Conservation (phyloP, 64 coral and sea anemone species). For the Stichodactyla helianthus region DNA sequence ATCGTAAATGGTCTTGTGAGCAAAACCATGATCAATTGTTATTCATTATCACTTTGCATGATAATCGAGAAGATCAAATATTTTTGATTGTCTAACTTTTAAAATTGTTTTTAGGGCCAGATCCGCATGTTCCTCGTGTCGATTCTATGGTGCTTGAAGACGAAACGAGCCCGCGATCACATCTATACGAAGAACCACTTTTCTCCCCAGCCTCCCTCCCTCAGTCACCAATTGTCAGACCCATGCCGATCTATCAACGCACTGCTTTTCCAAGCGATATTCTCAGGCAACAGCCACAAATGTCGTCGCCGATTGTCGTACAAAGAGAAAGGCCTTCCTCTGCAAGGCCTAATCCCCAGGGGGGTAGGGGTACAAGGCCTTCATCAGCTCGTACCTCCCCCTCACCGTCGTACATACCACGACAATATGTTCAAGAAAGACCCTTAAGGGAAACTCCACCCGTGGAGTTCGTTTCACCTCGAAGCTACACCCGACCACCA, state of each 20-base stretch:
- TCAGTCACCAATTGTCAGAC: constrained; percentile 15
- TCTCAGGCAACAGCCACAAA: not conserved
- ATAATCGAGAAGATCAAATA: not conserved
- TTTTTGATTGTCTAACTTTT: not conserved
- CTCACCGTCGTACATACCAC: constrained; percentile 6
- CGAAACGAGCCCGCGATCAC: constrained; percentile 3
- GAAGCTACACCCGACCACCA: constrained; percentile 23
- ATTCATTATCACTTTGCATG: not conserved
- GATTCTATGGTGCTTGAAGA: constrained; percentile 5
- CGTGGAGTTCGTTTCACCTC: not conserved
- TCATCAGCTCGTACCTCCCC: constrained; percentile 36
- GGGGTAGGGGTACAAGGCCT: constrained; percentile 13
- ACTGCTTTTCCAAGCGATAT: constrained; percentile 21
- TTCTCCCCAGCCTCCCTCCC: constrained; percentile 19
- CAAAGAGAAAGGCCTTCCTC: constrained; percentile 39
- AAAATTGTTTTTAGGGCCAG: not conserved
- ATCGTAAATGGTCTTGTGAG: too few species aligned
- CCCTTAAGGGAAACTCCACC: not conserved
- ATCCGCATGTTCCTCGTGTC: constrained; percentile 24
- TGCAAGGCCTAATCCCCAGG: constrained; percentile 14
- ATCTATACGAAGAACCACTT: constrained; percentile 39
- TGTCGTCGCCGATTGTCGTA: not conserved
- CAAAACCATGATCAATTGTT: not conserved
- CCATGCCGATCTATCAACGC: constrained; percentile 1
- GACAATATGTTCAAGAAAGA: constrained; percentile 8